phyloP scores from a whole-genome alignment of 2,888 invertebrate genomes.

The Bruchidius siliquastri region DNA sequence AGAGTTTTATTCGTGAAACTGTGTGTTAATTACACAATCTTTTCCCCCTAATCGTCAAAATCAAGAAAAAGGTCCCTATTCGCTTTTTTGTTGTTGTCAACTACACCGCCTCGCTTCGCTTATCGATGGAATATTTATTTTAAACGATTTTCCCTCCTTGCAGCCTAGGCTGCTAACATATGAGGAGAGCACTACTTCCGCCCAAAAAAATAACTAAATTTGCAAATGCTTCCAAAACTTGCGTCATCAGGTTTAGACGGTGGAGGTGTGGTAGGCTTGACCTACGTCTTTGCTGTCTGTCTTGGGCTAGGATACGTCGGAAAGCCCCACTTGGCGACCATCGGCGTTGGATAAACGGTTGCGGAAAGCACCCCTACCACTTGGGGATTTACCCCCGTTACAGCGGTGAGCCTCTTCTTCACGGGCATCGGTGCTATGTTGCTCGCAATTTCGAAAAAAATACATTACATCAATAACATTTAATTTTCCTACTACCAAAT shows the following conservation, averaged over 20 bases:
- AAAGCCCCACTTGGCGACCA: constrained; percentile 11
- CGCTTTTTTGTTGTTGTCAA: too few relatives aligned
- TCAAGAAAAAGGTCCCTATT: too few relatives aligned
- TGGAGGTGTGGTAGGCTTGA: constrained; percentile 8
- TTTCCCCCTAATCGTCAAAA: too few relatives aligned
- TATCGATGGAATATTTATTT: too few relatives aligned
- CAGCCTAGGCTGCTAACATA: too few relatives aligned
- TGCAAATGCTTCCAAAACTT: neutral
- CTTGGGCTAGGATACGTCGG: constrained; percentile 17
- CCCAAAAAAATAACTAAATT: too few relatives aligned
- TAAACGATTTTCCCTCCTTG: too few relatives aligned
- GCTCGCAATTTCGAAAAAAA: constrained; percentile 4
- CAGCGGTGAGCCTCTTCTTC: constrained; percentile 25
- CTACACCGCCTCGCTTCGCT: too few relatives aligned
- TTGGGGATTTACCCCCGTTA: constrained; percentile 41
- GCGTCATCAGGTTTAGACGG: neutral
- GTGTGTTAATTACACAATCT: too few relatives aligned
- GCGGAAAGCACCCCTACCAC: constrained; percentile 50
- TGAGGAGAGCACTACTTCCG: too few relatives aligned
- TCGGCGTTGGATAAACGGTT: constrained; percentile 1
- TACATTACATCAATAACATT: neutral
- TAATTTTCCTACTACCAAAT: too few relatives aligned
- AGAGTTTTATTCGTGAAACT: too few relatives aligned
- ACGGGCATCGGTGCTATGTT: constrained; percentile 29
- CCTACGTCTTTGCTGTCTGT: constrained; percentile 6